Base-by-base conservation (phyloP, 64 coral and sea anemone species). In the Anthopleura sola region DNA sequence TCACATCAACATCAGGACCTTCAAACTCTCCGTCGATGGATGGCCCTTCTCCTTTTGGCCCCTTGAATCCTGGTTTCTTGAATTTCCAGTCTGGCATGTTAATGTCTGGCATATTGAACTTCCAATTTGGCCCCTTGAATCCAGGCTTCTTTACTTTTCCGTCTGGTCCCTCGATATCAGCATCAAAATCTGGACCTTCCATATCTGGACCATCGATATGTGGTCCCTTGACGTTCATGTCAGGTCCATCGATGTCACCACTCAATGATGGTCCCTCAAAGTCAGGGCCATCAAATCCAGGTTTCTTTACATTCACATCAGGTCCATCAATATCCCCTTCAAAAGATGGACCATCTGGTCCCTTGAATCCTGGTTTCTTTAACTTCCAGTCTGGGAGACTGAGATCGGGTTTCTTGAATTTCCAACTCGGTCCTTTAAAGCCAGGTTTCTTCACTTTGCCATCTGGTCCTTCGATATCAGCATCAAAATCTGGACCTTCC, bases 101-200 rank as follows among this genome's bases (percentile, higher is more conserved):
- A 77, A 77, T 77, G n/a, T 77, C n/a, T 13, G 80, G 80, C 51
- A 31, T 55, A 39, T 54, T 54, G 29, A 82, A 82, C 80, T 82
- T 82, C 80, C 80, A 82, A 13, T 46, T 55, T 14, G 80, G 80
- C 17, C 78, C 78, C 9, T 81, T 81, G 37, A 81, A 81, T 44
- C 50, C 50, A 49, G 46, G 80, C 17, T 31, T 49, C 24, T 82
- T 82, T 46, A 82, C 40, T 49, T 82, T 82, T 14, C 50, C 80
- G 21, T 53, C 37, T 9, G 71, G 31, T 76, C 40, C 39, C 16
- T 82, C 46, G 21, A 82, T n/a, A 15, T 82, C 50, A 2, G 28
- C 78, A 34, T 81, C 46, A 19, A 81, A 37, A 16, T 81, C 46
- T 24, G 78, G 78, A 46, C 78, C 78, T 29, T 34, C 32, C 66